These are phyloP conservation scores for Antigone vipio DNA, from an alignment of 2,113 vertebrate species.

Conservation along the genomic window DNA sequence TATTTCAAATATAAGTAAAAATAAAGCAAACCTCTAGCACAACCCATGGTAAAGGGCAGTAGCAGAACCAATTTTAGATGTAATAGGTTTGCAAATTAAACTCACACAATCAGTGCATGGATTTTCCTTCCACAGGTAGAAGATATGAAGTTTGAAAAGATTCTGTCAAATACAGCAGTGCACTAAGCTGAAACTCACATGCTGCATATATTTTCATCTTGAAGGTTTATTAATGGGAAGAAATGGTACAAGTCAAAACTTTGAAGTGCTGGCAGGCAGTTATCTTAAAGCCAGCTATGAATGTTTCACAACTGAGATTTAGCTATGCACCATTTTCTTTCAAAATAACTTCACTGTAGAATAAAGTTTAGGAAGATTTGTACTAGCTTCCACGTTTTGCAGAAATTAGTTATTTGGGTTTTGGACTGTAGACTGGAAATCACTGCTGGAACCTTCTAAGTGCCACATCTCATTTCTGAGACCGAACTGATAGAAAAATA, in stretches of 20 bases:
- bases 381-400: neutral
- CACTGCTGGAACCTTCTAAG: neutral
- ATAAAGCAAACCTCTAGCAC: neutral
- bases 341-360: neutral
- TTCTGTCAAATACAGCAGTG: neutral
- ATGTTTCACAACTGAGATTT: neutral
- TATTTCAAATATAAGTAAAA: neutral
- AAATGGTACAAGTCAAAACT: neutral
- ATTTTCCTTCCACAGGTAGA: neutral
- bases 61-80: conserved; percentile 5
- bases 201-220: neutral
- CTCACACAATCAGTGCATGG: neutral
- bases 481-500: neutral
- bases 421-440: neutral
- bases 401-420: neutral
- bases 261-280: neutral
- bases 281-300: neutral
- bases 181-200: neutral
- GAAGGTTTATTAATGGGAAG: neutral
- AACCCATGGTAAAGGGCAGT: conserved; percentile 1
- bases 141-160: neutral
- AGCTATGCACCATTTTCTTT: neutral
- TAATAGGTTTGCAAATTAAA: conserved; percentile 26
- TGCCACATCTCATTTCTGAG: neutral
- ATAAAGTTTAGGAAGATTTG: neutral